phyloP scores from a whole-genome alignment of 1,140 invertebrate species.

The Orchestia grillus region DNA sequence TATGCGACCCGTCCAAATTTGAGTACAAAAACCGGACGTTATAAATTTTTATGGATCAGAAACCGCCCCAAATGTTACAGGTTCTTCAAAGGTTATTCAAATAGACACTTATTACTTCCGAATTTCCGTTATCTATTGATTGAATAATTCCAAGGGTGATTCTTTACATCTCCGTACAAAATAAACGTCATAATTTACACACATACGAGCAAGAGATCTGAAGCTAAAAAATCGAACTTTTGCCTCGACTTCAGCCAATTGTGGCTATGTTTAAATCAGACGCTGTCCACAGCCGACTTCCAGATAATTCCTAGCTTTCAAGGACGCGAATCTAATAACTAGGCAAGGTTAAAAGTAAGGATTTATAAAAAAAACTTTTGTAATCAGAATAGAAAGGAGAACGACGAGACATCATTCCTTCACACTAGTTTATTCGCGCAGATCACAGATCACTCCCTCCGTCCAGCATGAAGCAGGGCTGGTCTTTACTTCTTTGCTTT shows the following conservation, averaged over 20 bases:
- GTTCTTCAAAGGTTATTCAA: too few relatives aligned
- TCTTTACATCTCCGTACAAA: background rate
- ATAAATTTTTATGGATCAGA: too few relatives aligned
- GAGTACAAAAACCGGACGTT: too few relatives aligned
- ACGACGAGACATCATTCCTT: background rate
- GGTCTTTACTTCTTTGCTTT: slow-evolving; percentile 19
- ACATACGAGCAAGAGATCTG: background rate
- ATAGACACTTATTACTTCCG: too few relatives aligned
- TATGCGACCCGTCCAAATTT: too few relatives aligned
- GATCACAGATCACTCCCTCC: slow-evolving; percentile 9
- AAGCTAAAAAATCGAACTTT: background rate
- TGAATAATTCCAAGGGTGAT: too few relatives aligned
- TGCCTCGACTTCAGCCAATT: background rate
- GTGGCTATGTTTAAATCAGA: background rate
- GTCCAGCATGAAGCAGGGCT: background rate
- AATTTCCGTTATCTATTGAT: too few relatives aligned
- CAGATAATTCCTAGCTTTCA: background rate
- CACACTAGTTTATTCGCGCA: slow-evolving; percentile 11
- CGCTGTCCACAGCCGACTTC: background rate
- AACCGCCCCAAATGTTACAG: too few relatives aligned
- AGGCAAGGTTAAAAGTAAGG: background rate
- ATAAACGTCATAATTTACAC: background rate
- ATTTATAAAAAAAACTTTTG: background rate
- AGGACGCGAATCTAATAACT: background rate
- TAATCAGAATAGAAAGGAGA: background rate